Percentiles rank a stretch among this genome's conserved stretches.
phyloP scores from a whole-genome alignment of 2,113 vertebrate genomes.

The Podarcis cretensis region DNA sequence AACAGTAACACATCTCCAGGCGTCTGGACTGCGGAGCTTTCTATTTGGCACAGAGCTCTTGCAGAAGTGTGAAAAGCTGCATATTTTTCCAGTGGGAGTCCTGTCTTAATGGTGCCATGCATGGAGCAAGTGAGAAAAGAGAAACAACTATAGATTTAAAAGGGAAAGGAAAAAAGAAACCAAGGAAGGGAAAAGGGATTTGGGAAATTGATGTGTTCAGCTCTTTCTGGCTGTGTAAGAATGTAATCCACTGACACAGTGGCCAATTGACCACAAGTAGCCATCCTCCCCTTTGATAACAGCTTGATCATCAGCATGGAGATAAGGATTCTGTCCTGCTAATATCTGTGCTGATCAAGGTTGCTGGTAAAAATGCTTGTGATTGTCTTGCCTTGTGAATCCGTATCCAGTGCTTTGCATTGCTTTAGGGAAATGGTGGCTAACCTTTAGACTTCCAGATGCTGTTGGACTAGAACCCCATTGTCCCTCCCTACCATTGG shows the following conservation, averaged over 20 bases:
- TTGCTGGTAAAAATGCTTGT: no score
- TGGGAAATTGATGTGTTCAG: neutral
- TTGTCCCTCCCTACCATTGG: no score
- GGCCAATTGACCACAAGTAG: neutral
- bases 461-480: no score
- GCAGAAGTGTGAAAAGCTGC: neutral
- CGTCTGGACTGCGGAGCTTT: neutral
- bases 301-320: neutral
- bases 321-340: neutral
- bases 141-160: neutral
- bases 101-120: neutral
- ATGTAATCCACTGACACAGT: neutral
- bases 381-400: no score
- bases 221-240: neutral
- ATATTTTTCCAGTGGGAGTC: neutral
- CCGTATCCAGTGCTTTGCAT: no score
- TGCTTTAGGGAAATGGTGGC: no score
- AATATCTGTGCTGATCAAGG: no score
- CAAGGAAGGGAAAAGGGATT: neutral
- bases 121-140: constrained; percentile 7
- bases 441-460: no score
- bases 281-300: neutral
- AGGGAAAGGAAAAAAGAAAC: neutral
- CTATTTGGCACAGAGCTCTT: neutral
- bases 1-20: neutral